Conservation (phyloP, 2,888 invertebrate species). For the Drosophila prolongata region DNA sequence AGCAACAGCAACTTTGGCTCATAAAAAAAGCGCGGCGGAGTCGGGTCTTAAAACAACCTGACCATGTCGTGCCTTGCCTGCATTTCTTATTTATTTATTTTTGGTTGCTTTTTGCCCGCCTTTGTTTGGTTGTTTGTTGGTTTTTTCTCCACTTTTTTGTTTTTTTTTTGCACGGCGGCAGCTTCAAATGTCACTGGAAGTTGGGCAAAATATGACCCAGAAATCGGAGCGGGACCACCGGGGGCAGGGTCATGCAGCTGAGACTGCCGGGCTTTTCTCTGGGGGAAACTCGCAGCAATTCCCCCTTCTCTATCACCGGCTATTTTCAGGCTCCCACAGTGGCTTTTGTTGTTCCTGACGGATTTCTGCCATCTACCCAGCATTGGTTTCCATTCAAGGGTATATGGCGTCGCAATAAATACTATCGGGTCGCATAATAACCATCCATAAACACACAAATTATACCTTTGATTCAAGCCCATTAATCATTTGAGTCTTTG, state of each 20-base stretch:
- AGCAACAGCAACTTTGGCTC: conserved; percentile 39
- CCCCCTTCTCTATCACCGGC: not conserved
- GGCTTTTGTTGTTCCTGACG: not conserved
- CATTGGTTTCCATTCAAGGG: not conserved
- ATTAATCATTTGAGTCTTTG: conserved; percentile 1
- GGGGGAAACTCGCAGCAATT: conserved; percentile 6
- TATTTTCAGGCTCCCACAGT: conserved; percentile 10
- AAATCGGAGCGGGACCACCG: conserved; percentile 57
- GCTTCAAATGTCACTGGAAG: conserved; percentile 74
- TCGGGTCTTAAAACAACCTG: conserved; percentile 72
- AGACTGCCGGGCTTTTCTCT: conserved; percentile 17
- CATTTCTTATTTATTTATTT: conserved; percentile 41
- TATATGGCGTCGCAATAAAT: not conserved
- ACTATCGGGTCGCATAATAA: conserved; percentile 3
- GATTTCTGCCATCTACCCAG: not conserved
- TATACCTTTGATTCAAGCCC: conserved; percentile 15
- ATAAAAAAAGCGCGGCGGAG: conserved; percentile 52
- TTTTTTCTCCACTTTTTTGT: conserved; percentile 13
- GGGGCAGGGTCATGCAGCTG: conserved; percentile 5
- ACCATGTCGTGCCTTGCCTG: conserved; percentile 65
- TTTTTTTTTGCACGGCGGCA: conserved; percentile 42
- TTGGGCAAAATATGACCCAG: conserved; percentile 75
- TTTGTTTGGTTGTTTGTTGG: conserved; percentile 3
- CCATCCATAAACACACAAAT: conserved; percentile 4
- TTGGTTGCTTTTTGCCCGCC: conserved; percentile 11